Percentiles rank a stretch among this genome's conserved stretches.
These are phyloP conservation scores for Littorina saxatilis DNA, from an alignment of 1,140 invertebrate species.

Conservation along the genomic window DNA sequence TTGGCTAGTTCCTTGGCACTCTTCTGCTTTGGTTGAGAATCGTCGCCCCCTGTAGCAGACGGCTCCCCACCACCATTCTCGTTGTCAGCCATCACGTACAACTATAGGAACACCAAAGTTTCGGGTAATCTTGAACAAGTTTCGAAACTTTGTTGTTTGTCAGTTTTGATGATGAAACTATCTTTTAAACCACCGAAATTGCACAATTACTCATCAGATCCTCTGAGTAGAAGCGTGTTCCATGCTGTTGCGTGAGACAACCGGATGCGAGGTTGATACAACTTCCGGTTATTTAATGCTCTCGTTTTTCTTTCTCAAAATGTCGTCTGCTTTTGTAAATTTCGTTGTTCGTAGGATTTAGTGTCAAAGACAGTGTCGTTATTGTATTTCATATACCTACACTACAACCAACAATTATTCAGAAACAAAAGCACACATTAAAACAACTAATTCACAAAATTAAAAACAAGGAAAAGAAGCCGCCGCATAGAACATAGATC, in stretches of 20 bases:
- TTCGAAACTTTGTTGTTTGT: background rate
- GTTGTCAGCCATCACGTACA: conserved; percentile 36
- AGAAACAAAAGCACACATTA: no score
- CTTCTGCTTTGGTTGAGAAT: conserved; percentile 56
- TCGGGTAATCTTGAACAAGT: no score
- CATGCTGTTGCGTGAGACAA: conserved; percentile 30
- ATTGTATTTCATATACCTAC: no score
- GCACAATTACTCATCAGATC: conserved; percentile 6
- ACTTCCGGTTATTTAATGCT: background rate
- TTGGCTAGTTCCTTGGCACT: conserved; percentile 70
- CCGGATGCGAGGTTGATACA: background rate
- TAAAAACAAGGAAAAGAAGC: no score
- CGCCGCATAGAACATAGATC: no score
- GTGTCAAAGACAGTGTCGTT: no score
- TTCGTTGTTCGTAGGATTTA: no score
- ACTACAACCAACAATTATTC: no score
- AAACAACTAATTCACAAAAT: no score
- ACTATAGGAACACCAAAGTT: background rate
- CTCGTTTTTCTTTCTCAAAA: no score
- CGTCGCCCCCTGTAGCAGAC: conserved; percentile 25
- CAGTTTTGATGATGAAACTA: background rate
- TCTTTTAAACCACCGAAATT: background rate
- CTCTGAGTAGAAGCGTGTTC: background rate
- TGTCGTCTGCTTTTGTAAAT: no score
- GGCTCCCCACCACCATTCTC: conserved; percentile 28